Percentiles rank a stretch among this genome's conserved stretches.
phyloP scores from a whole-genome alignment of 2,888 invertebrate genomes.

The Galeruca laticollis region DNA sequence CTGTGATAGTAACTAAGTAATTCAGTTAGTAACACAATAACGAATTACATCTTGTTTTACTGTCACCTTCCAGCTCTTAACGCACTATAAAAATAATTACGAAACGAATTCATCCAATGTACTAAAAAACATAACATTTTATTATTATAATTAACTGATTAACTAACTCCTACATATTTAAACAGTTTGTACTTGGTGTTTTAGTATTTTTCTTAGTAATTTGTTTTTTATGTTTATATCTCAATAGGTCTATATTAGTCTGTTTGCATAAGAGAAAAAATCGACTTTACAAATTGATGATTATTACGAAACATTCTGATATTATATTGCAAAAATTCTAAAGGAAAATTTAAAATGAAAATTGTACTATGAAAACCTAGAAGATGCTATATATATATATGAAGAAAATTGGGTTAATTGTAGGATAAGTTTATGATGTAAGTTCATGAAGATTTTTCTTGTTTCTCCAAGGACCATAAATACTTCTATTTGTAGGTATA shows the following conservation, averaged over 20 bases:
- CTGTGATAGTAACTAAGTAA: neutral
- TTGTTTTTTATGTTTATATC: constrained; percentile 14
- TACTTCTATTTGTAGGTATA: too few species aligned
- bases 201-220: neutral
- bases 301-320: neutral
- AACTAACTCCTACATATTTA: constrained; percentile 20
- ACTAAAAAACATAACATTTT: constrained; percentile 26
- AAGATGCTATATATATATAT: too few species aligned
- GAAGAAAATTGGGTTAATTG: too few species aligned
- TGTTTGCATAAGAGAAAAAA: constrained; percentile 8
- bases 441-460: too few species aligned
- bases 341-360: too few species aligned
- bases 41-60: neutral
- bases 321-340: neutral
- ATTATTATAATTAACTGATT: constrained; percentile 24
- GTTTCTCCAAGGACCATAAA: too few species aligned
- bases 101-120: constrained; percentile 22
- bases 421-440: too few species aligned
- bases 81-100: constrained; percentile 16
- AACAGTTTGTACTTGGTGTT: neutral
- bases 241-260: neutral
- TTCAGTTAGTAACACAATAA: neutral
- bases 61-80: neutral
- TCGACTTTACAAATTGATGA: neutral
- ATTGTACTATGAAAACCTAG: too few species aligned